phyloP scores from a whole-genome alignment of 2,888 invertebrate genomes.

The Agelastica alni region DNA sequence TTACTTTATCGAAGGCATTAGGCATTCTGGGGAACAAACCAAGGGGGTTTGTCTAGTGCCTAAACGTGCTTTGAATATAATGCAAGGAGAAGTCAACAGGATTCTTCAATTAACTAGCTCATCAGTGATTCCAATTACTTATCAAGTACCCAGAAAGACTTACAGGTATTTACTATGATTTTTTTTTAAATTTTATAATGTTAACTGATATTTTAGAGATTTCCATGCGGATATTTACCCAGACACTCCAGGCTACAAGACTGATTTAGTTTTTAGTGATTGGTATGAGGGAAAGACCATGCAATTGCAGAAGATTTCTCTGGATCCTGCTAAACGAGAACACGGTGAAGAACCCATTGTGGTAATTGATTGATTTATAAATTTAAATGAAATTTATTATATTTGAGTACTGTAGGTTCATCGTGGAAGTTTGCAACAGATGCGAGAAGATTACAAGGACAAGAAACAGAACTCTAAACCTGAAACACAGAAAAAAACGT shows the following conservation, averaged over 20 bases:
- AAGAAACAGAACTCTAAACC: constrained; percentile 43
- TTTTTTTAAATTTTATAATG: background rate
- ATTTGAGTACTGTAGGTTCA: too few species aligned
- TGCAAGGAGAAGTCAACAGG: constrained; percentile 95
- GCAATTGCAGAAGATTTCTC: constrained; percentile 78
- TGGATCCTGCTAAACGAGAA: constrained; percentile 77
- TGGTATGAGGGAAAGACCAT: constrained; percentile 82
- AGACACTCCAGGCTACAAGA: constrained; percentile 80
- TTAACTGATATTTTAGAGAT: constrained; percentile 61
- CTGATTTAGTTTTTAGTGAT: constrained; percentile 77
- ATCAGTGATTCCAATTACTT: constrained; percentile 90
- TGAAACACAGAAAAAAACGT: constrained; percentile 52
- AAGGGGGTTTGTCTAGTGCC: constrained; percentile 93
- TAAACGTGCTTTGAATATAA: constrained; percentile 90
- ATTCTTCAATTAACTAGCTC: constrained; percentile 84
- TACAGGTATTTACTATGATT: constrained; percentile 47
- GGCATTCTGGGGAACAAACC: constrained; percentile 92
- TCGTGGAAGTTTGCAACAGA: constrained; percentile 61
- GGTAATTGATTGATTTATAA: constrained; percentile 48
- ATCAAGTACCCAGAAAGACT: constrained; percentile 66
- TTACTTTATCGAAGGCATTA: constrained; percentile 83
- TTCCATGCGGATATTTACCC: constrained; percentile 95
- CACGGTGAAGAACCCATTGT: constrained; percentile 65
- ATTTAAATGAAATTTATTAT: too few species aligned
- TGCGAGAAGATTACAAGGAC: constrained; percentile 56